These are phyloP conservation scores for Tyrannus savana DNA, from an alignment of 2,113 vertebrate species.

Conservation along the genomic window DNA sequence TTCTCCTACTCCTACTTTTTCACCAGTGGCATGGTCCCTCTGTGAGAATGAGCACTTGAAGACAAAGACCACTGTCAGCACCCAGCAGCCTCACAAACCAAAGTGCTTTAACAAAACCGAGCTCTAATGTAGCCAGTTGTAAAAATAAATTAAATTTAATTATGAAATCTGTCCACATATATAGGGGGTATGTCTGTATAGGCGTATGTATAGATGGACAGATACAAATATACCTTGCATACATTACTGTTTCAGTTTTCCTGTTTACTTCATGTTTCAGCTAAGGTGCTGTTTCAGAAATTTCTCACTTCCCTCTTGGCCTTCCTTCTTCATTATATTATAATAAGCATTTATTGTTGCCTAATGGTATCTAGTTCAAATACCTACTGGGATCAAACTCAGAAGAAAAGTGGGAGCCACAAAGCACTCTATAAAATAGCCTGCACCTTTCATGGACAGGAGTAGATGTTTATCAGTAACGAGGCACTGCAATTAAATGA, in stretches of 20 bases:
- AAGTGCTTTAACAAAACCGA: not conserved
- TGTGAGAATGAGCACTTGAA: not conserved
- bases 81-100: not conserved
- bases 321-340: not conserved
- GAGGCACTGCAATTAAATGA: constrained; percentile 7
- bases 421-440: not conserved
- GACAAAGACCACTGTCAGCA: not conserved
- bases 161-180: not conserved
- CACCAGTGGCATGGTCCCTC: rapidly evolving
- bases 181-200: not conserved
- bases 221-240: not conserved
- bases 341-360: not conserved
- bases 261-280: not conserved
- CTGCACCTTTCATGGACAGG: not conserved
- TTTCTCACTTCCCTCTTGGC: not conserved
- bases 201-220: rapidly evolving
- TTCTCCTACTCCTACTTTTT: not conserved
- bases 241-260: not conserved
- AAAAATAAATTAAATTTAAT: not conserved
- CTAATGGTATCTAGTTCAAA: not conserved
- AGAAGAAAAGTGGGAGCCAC: not conserved
- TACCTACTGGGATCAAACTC: not conserved
- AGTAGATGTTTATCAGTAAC: not conserved
- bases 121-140: not conserved
- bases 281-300: not conserved